phyloP scores from a whole-genome alignment of 2,797 vertebrate species.

The Macropus fuliginosus region DNA sequence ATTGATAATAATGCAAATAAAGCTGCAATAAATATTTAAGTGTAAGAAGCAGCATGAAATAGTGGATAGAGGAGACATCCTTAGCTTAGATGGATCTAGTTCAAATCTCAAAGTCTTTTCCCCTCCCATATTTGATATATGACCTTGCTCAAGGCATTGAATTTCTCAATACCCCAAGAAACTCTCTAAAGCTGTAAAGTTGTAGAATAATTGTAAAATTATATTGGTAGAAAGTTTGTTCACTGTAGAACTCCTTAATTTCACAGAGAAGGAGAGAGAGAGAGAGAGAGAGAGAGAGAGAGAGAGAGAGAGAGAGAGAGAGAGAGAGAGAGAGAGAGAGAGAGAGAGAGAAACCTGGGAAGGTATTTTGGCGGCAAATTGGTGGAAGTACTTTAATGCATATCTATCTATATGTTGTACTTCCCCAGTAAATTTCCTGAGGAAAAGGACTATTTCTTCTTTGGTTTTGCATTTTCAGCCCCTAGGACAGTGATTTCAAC shows the following conservation, averaged over 20 bases:
- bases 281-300: no score
- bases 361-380: neutral
- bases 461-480: neutral
- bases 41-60: neutral
- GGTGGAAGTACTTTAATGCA: neutral
- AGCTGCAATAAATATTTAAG: neutral
- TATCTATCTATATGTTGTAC: no score
- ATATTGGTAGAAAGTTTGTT: neutral
- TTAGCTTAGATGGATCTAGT: neutral
- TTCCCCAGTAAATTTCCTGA: neutral
- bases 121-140: neutral
- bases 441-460: accelerated
- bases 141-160: neutral
- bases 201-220: neutral
- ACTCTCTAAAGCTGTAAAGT: neutral
- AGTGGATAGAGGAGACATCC: neutral
- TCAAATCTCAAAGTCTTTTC: neutral
- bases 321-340: no score
- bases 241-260: neutral
- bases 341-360: no score
- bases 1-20: neutral
- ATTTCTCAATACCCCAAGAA: neutral
- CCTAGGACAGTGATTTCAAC: neutral
- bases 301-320: no score
- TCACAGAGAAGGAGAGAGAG: no score